Evolutionary conservation across 2,888 invertebrate species (phyloP).

Genomic region (Trissonchulus latispiculum): DNA sequence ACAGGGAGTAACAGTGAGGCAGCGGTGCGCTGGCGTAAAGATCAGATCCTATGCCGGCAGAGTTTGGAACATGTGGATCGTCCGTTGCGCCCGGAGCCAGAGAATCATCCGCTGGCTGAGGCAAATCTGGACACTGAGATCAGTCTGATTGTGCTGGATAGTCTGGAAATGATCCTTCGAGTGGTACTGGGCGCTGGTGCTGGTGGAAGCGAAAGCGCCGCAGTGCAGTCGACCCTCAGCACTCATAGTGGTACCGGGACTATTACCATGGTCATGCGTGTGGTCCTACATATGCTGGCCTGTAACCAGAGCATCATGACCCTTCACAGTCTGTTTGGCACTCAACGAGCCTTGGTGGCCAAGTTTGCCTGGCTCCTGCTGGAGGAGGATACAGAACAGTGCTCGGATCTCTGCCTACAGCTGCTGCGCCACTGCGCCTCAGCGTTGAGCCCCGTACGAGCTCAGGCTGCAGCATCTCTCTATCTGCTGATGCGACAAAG

Average conservation of each 20-base stretch:
- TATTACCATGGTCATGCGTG: constrained; percentile 61
- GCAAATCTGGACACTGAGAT: constrained; percentile 75
- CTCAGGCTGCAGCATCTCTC: constrained; percentile 85
- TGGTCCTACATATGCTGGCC: constrained; percentile 73
- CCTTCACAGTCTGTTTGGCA: constrained; percentile 81
- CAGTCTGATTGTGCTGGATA: constrained; percentile 71
- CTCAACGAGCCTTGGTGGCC: constrained; percentile 76
- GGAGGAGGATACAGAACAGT: constrained; percentile 77
- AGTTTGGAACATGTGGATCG: background rate
- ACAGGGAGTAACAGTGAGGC: background rate
- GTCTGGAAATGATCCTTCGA: constrained; percentile 71
- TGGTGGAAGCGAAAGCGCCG: background rate
- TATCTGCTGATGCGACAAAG: constrained; percentile 73
- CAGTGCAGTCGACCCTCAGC: background rate
- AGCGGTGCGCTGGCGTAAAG: constrained; percentile 66
- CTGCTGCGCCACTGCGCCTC: constrained; percentile 87
- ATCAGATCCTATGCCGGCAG: constrained; percentile 45
- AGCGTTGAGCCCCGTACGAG: constrained; percentile 62
- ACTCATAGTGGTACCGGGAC: constrained; percentile 3
- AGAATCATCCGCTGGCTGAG: constrained; percentile 62
- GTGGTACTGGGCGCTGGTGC: constrained; percentile 46
- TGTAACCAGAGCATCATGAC: constrained; percentile 82
- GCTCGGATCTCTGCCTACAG: constrained; percentile 77
- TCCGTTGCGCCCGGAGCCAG: constrained; percentile 47
- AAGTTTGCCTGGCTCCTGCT: constrained; percentile 77